Base-by-base conservation (phyloP, 2,888 invertebrate species). In the Xestoiulus laeticollis region DNA sequence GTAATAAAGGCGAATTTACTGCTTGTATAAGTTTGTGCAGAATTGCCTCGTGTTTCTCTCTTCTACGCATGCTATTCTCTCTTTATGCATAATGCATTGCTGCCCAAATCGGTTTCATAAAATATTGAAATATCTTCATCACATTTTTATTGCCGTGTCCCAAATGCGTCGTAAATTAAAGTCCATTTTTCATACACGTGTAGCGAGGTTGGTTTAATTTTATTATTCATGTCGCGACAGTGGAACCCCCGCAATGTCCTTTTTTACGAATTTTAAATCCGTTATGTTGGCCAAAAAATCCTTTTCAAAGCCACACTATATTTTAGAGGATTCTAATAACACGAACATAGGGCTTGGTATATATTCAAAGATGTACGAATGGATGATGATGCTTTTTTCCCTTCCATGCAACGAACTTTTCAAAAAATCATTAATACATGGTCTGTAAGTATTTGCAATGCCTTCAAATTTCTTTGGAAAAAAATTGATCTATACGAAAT, bases 21-120 rank as follows among this genome's bases (percentile, higher is more conserved):
- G 59, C 59, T 59, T 59, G n/a, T 59, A 8, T 14, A 48, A 14
- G 48, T 19, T 48, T 59, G 59, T 59, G 59, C 59, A n/a, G 59
- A n/a, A 19, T n/a, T 59, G 59, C n/a, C 8, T n/a, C 59, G 59
- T n/a, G 19, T 59, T n/a, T n/a, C 19, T n/a, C 59, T 19, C 59
- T n/a, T 59, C 2, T 48, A 14, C 14, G 14, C 48, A 48, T 19
- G 48, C 48, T 48, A 48, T 59, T n/a, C n/a, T 59, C 59, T 59
- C 59, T 59, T 19, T 59, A 59, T 59, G 59, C 59, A 59, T 59
- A 59, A 59, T 59, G 59, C 59, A 59, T 59, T n/a, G n/a, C 59
- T 59, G 59, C 59, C 59, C 59, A 59, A 59, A 59, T 59, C 59
- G 59, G 59, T 59, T 59, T 59, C 59, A 59, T 59, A 59, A 59